Percentiles rank a stretch among this genome's conserved stretches.
Conservation (phyloP, 2,888 invertebrate species). For the Drosophila mercatorum region DNA sequence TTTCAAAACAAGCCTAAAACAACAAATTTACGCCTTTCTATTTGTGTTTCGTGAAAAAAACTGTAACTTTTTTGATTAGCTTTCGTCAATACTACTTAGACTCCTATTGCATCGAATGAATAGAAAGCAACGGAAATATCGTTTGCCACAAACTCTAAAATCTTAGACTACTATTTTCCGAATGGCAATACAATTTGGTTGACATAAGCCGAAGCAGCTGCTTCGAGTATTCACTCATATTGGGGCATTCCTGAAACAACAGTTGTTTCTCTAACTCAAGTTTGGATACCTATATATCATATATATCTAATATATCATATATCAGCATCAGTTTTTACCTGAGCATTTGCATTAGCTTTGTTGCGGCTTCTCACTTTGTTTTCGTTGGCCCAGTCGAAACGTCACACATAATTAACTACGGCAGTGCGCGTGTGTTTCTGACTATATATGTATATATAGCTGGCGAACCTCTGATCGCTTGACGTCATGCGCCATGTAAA, state of each 20-base stretch:
- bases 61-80: not conserved
- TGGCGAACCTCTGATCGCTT: constrained; percentile 35
- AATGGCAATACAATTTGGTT: not conserved
- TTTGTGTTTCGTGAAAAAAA: not conserved
- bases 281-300: not conserved
- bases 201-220: not conserved
- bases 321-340: not conserved
- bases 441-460: constrained; percentile 10
- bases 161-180: not conserved
- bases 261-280: not conserved
- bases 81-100: constrained; percentile 1
- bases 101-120: constrained; percentile 11
- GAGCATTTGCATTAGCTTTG: constrained; percentile 12
- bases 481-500: constrained; percentile 70
- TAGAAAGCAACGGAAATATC: not conserved
- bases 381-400: constrained; percentile 26
- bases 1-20: constrained; percentile 21
- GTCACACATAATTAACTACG: constrained; percentile 72
- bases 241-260: not conserved
- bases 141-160: not conserved
- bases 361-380: constrained; percentile 37
- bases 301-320: not conserved
- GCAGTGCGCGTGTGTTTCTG: constrained; percentile 23
- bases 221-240: not conserved
- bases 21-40: constrained; percentile 21